Evolutionary conservation across 2,888 invertebrate species (phyloP), one percentile per base, ranked within the genome.

Genomic region (Cephus nigrinus): DNA sequence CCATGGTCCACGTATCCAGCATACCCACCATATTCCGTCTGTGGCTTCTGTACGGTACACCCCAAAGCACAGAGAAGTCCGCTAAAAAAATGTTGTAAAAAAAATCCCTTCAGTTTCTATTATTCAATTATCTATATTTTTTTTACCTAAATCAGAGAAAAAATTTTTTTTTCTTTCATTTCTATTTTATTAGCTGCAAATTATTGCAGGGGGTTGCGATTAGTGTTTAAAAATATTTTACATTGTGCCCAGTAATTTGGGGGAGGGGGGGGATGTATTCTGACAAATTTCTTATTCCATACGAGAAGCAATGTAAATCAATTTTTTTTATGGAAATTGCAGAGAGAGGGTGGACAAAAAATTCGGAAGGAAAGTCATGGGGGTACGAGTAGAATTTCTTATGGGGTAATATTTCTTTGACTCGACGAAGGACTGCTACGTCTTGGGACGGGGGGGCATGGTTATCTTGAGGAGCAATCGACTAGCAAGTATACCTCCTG

Each of bases 191-290:
- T 23, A 15, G 23, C 9, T 23, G 23, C 15, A 23, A 12, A 1
- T 36, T 23, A 23, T 55, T 15, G 1, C 0, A 1, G 5, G 40
- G 23, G 40, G 23, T 55, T 55, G 15, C 5, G 23, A 55, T 55
- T 23, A 23, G 9, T 23, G 0, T 55, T 23, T 23, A 23, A 5
- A 23, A 23, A 55, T 9, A 23, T 23, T 5, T 0, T 55, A 55
- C 0, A 40, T 23, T 40, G 23, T 40, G 9, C 40, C 23, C 15
- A 5, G 15, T 40, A 40, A 40, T 40, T 5, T 23, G 1, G 23
- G 15, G 5, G 4, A 1, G 1, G 12, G 4, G 12, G 0, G 4
- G 36, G 4, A 9, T 9, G 4, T 1, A 23, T 15, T 5, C 9
- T 9, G 23, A 55, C 23, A 55, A 55, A 55, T 55, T 55, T 23